Conservation (phyloP, 2,113 vertebrate species). For the Dolichotis patagonum region DNA sequence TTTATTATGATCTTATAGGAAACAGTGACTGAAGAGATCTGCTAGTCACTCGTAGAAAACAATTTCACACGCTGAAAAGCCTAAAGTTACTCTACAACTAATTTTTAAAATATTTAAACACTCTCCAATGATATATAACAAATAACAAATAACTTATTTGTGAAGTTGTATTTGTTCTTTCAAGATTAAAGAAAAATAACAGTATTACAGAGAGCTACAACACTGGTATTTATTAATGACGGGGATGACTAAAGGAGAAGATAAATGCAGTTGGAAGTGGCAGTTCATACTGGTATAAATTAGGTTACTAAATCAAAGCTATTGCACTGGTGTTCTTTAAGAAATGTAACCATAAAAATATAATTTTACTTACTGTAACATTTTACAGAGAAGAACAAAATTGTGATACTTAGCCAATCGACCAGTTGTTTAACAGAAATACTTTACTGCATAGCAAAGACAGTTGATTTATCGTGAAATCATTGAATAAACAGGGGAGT, state of each 20-base stretch:
- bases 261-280: constrained; percentile 77
- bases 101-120: not conserved
- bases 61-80: not conserved
- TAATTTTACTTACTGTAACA: constrained; percentile 79
- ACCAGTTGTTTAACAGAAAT: constrained; percentile 68
- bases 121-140: not conserved
- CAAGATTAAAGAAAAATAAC: constrained; percentile 76
- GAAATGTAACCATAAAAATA: constrained; percentile 74
- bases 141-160: constrained; percentile 65
- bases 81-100: not conserved
- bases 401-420: constrained; percentile 21
- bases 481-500: constrained; percentile 46
- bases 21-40: constrained; percentile 34
- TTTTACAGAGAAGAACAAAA: constrained; percentile 76
- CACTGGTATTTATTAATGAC: constrained; percentile 80
- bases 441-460: constrained; percentile 14
- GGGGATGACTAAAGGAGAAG: constrained; percentile 72
- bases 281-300: constrained; percentile 79
- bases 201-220: constrained; percentile 63
- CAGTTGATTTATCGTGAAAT: constrained; percentile 73
- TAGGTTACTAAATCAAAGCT: constrained; percentile 82
- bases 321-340: constrained; percentile 48
- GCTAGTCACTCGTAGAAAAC: not conserved
- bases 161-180: constrained; percentile 62
- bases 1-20: not conserved